Evolutionary conservation across 2,113 vertebrate species (phyloP).

Genomic region (Piprites chloris): DNA sequence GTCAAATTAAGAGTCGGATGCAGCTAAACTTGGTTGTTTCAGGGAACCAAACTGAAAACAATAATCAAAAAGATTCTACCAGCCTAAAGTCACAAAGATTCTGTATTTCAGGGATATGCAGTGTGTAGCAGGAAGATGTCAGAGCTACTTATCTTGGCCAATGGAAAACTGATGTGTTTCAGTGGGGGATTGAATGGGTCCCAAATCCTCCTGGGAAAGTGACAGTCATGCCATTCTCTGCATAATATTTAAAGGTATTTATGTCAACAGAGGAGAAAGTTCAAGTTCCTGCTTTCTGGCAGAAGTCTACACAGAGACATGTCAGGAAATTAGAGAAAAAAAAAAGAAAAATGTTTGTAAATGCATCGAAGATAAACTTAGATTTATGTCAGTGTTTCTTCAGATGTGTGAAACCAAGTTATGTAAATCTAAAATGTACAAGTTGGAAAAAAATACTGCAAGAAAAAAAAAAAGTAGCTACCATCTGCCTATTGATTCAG

Average conservation of each 20-base stretch:
- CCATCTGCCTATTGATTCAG: constrained; percentile 63
- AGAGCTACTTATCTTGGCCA: background rate
- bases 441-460: background rate
- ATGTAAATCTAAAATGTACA: constrained; percentile 53
- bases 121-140: background rate
- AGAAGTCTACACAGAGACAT: background rate
- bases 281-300: background rate
- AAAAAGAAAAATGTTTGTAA: constrained; percentile 37
- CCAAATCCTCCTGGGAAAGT: background rate
- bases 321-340: background rate
- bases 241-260: background rate
- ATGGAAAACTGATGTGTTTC: background rate
- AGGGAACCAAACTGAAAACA: background rate
- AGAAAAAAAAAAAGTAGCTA: background rate
- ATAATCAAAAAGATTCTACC: background rate
- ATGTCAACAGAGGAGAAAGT: background rate
- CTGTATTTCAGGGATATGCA: background rate
- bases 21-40: constrained; percentile 7
- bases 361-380: constrained; percentile 46
- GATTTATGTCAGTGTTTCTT: constrained; percentile 41
- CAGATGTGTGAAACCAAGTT: constrained; percentile 56
- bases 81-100: background rate
- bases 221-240: background rate
- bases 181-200: background rate
- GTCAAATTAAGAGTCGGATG: background rate